Evolutionary conservation across 2,113 vertebrate species (phyloP), one percentile per base, ranked within the genome.

Genomic region (Pterocles orientalis): DNA sequence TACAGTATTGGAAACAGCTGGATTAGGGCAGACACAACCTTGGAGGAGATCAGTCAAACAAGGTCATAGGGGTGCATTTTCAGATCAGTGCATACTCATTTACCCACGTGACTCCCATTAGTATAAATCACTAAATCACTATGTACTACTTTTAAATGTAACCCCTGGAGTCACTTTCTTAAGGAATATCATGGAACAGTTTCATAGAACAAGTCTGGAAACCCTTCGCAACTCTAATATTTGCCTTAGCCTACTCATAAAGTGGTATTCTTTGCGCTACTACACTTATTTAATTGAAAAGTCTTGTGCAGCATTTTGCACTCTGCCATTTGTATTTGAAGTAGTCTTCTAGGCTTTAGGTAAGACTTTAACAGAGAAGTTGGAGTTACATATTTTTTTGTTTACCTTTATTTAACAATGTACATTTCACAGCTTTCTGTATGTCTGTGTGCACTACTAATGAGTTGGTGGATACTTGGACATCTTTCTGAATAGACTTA

Each of bases 41-140:
- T 84, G 45, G 54, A 51, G 51, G 75, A 91, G 31, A 92, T 90
- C n/a, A 93, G 28, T 34, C 54, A 88, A 66, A 29, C 28, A 64
- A 61, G 18, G 34, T 86, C 3, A 3, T 80, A 75, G 90, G 79
- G 45, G 70, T 85, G 23, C 50, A 57, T 82, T 85, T 88, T 90
- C 51, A 94, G 90, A 92, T 45, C 4, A 2, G 12, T 77, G 39
- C 36, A 53, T 56, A 31, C 8, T 56, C 50, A 92, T 84, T 95
- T 83, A 91, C 65, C 61, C 66, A 88, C 18, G 31, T 2, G 6
- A 84, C 65, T 91, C 31, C 47, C 58, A 71, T 96, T 95, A 95
- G 25, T 56, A 85, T 62, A 94, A 92, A 96, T 95, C 78, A 95
- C 61, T 88, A 76, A 91, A 90, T 97, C 87, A 57, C 56, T 41